Conservation (phyloP, 2,113 vertebrate species). For the Cryptomyrus ogoouensis region DNA sequence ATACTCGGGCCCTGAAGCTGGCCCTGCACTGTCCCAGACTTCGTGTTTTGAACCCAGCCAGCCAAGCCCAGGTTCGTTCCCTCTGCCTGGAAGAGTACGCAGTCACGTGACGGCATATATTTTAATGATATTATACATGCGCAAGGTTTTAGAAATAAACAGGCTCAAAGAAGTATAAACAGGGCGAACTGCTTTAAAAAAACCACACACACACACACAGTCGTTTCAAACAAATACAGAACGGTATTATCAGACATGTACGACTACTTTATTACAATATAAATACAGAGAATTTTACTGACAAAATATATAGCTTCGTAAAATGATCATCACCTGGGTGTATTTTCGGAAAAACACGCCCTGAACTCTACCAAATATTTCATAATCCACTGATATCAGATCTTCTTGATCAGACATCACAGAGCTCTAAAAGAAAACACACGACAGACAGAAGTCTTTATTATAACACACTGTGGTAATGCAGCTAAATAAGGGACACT, state of each 20-base stretch:
- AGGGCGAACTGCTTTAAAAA: neutral
- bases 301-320: neutral
- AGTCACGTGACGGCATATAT: neutral
- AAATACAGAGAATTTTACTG: neutral
- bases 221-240: neutral
- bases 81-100: constrained; percentile 63
- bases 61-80: constrained; percentile 78
- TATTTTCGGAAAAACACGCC: constrained; percentile 92
- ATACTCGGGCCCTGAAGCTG: constrained; percentile 71
- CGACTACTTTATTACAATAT: neutral
- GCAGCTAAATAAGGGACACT: neutral
- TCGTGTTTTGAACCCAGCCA: constrained; percentile 88
- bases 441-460: neutral
- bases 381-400: constrained; percentile 81
- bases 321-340: constrained; percentile 70
- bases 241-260: neutral
- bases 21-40: constrained; percentile 74
- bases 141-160: neutral
- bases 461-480: neutral
- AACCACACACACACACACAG: neutral
- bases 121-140: neutral
- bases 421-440: constrained; percentile 29
- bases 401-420: constrained; percentile 67
- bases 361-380: constrained; percentile 84
- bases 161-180: neutral